Base-by-base conservation (phyloP, 2,888 invertebrate genomes). In the Tenthredo notha region DNA sequence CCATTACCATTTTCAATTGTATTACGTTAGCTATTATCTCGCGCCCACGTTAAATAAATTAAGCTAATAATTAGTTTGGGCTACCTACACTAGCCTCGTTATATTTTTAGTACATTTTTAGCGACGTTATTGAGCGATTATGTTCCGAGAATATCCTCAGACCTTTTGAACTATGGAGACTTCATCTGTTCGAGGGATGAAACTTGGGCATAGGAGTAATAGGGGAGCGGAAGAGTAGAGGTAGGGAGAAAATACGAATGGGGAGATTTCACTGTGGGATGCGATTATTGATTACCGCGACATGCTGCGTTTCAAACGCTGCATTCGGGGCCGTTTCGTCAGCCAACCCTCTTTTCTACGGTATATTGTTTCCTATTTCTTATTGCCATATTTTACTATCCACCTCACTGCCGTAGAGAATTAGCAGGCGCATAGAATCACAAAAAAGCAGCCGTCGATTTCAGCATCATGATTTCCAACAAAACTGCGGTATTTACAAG, bases 211-310 rank as follows among this genome's bases (percentile, higher is more conserved):
- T 61, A 12, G 21, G 40, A 61, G 25, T 61, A 37, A 47, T 18
- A 80, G 61, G 83, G 67, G 70, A 43, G 43, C 29, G 47, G 29
- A 83, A 33, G 25, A 83, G 15, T 47, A 25, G n/a, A 67, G 33
- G 43, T 47, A 67, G 67, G 70, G 83, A 18, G 47, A 33, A 83
- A 67, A 70, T 43, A 25, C 65, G 70, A 83, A 83, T 33, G 83
- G 83, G 67, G 83, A 67, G 83, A 58, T 80, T 43, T 80, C 80
- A 80, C 40, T 21, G 65, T 37, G 40, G 80, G 80, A 83, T 83
- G 83, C 67, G 43, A 83, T 83, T 83, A 83, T 83, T 83, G 83
- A 83, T 83, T 70, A 47, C 67, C 10, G 50, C 21, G 25, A 61
- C 70, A 83, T 21, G 83, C 83, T 65, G 65, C 50, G 83, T 43